A percentile compares a stretch with the other conserved stretches of the same genome.
These are phyloP conservation scores for Drosophila bunnanda DNA, from an alignment of 2,888 invertebrate species.

Conservation along the genomic window DNA sequence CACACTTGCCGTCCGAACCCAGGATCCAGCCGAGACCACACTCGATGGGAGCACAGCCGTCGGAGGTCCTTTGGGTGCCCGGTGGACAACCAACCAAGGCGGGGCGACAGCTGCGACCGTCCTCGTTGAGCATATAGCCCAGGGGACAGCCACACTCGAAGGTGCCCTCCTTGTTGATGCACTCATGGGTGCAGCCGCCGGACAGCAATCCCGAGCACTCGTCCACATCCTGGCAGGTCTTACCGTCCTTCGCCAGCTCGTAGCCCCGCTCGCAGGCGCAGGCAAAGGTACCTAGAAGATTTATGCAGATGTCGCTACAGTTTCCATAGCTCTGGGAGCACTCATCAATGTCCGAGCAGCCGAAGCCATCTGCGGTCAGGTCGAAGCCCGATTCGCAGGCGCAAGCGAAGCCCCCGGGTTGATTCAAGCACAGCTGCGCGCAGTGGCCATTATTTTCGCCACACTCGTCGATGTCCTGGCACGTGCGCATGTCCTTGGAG, in stretches of 20 bases:
- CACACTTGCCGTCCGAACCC: slow-evolving; percentile 84
- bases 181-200: slow-evolving; percentile 85
- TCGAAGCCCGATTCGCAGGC: slow-evolving; percentile 85
- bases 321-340: slow-evolving; percentile 86
- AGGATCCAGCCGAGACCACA: slow-evolving; percentile 85
- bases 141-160: slow-evolving; percentile 86
- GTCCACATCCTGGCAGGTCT: slow-evolving; percentile 85
- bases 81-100: slow-evolving; percentile 73
- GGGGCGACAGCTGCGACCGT: slow-evolving; percentile 75
- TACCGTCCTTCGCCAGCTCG: slow-evolving; percentile 81
- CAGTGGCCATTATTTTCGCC: slow-evolving; percentile 86
- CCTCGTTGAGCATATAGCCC: slow-evolving; percentile 84
- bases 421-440: slow-evolving; percentile 86
- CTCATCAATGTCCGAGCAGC: slow-evolving; percentile 86
- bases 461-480: slow-evolving; percentile 85
- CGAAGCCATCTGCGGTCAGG: slow-evolving; percentile 80
- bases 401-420: slow-evolving; percentile 85
- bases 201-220: slow-evolving; percentile 83
- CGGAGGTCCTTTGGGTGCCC: slow-evolving; percentile 70
- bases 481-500: slow-evolving; percentile 75
- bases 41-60: slow-evolving; percentile 72
- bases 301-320: slow-evolving; percentile 87
- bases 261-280: slow-evolving; percentile 85
- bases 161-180: slow-evolving; percentile 86
- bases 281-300: slow-evolving; percentile 86